phyloP scores from a whole-genome alignment of 37 sponge, comb jelly and placozoan species.

The Corticium candelabrum region DNA sequence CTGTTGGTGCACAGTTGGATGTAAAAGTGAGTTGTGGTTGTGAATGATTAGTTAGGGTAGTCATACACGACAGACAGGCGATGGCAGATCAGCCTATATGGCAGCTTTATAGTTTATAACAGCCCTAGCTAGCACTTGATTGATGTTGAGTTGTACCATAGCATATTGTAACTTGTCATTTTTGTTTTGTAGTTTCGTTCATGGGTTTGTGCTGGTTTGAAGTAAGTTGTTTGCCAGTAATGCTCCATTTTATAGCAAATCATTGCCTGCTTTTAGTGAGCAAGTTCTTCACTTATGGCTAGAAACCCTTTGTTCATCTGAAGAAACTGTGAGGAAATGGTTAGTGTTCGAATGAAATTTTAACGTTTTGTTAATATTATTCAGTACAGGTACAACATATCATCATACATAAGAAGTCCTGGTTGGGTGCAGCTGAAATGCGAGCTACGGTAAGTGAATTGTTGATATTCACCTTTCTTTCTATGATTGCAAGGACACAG shows the following conservation, averaged over 20 bases:
- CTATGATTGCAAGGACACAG: too few relatives aligned
- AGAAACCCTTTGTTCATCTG: conserved; percentile 21
- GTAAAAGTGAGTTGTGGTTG: conserved; percentile 18
- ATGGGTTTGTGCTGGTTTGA: background rate
- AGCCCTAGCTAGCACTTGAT: too few relatives aligned
- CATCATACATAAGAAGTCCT: conserved; percentile 30
- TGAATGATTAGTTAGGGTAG: too few relatives aligned
- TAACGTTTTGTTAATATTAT: background rate
- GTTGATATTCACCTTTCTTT: too few relatives aligned
- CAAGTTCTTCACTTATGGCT: conserved; percentile 36
- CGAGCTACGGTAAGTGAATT: conserved; percentile 17
- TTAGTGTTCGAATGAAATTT: background rate
- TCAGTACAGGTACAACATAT: conserved; percentile 17
- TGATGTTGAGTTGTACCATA: too few relatives aligned
- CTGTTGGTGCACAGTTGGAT: conserved; percentile 16
- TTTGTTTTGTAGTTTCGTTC: conserved; percentile 1
- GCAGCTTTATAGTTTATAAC: too few relatives aligned
- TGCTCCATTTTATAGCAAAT: background rate
- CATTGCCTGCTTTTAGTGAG: conserved; percentile 16
- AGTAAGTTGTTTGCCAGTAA: background rate
- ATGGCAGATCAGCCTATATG: too few relatives aligned
- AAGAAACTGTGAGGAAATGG: conserved; percentile 8
- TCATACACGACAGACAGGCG: too few relatives aligned
- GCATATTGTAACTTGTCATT: too few relatives aligned
- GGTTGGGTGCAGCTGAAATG: conserved; percentile 42